Evolutionary conservation across 2,797 vertebrate genomes (phyloP).

Genomic region (Acestrorhynchus altus): DNA sequence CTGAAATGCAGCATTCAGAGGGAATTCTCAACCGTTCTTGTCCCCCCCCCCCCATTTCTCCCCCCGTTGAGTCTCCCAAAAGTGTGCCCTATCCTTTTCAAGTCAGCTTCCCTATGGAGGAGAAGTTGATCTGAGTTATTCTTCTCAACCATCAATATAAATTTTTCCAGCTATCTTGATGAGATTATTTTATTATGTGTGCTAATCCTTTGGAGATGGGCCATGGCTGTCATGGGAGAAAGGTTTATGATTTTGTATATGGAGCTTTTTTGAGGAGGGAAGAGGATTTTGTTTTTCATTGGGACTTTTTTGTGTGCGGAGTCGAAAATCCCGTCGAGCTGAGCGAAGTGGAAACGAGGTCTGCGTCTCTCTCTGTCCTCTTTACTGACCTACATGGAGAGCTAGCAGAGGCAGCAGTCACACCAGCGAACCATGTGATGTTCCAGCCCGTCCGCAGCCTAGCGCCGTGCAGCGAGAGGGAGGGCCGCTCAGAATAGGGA

Average conservation of each 20-base stretch:
- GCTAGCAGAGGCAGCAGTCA: constrained; percentile 47
- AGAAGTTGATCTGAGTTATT: constrained; percentile 25
- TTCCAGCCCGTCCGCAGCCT: constrained; percentile 53
- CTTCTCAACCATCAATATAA: constrained; percentile 41
- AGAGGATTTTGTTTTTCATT: constrained; percentile 57
- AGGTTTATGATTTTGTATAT: constrained; percentile 52
- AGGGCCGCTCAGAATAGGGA: constrained; percentile 57
- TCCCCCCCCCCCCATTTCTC: constrained; percentile 11
- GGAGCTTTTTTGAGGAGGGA: constrained; percentile 44
- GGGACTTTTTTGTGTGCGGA: constrained; percentile 21
- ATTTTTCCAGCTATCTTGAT: constrained; percentile 55
- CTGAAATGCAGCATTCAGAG: constrained; percentile 26
- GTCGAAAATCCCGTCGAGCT: constrained; percentile 46
- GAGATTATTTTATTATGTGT: constrained; percentile 66
- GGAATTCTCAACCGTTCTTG: constrained; percentile 13
- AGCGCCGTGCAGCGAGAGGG: constrained; percentile 51
- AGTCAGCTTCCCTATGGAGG: background rate
- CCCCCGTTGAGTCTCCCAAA: constrained; percentile 29
- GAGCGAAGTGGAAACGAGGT: constrained; percentile 55
- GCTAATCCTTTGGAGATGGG: constrained; percentile 56
- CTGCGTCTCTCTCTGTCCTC: constrained; percentile 63
- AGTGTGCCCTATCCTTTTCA: constrained; percentile 24
- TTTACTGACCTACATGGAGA: constrained; percentile 69
- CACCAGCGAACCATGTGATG: constrained; percentile 56
- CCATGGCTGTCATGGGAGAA: constrained; percentile 45